Evolutionary conservation across 2,797 vertebrate genomes (phyloP).

Genomic region (Manis pentadactyla): DNA sequence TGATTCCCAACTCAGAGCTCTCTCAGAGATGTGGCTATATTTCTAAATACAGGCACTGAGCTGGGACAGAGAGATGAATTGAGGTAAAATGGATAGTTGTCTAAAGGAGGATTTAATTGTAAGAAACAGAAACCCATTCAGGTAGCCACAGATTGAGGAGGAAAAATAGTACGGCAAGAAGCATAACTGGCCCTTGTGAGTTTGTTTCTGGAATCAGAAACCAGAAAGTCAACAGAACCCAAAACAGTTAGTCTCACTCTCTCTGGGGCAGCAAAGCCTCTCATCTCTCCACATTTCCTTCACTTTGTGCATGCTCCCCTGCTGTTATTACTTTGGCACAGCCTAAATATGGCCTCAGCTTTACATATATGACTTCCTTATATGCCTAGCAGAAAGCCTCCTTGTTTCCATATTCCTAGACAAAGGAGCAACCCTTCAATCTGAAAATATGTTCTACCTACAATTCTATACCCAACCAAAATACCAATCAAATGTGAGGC

Average conservation of each 20-base stretch:
- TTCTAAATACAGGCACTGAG: neutral
- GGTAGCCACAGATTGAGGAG: neutral
- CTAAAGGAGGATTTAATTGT: neutral
- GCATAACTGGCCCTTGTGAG: neutral
- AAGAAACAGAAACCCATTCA: slow-evolving; percentile 24
- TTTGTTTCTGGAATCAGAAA: neutral
- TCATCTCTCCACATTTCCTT: neutral
- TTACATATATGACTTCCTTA: neutral
- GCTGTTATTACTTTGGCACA: neutral
- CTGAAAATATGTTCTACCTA: neutral
- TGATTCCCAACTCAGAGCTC: neutral
- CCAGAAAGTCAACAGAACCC: neutral
- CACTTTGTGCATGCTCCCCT: neutral
- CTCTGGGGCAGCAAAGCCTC: neutral
- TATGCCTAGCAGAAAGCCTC: neutral
- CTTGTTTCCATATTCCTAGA: neutral
- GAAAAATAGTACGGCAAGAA: neutral
- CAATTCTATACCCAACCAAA: slow-evolving; percentile 8
- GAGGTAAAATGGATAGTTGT: neutral
- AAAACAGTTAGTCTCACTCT: neutral
- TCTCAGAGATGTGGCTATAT: neutral
- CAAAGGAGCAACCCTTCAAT: neutral
- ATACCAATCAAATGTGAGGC: neutral
- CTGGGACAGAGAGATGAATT: neutral
- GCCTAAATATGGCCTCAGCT: neutral